These are phyloP conservation scores for Acanthisitta chloris DNA, from an alignment of 2,113 vertebrate genomes.

Conservation along the genomic window DNA sequence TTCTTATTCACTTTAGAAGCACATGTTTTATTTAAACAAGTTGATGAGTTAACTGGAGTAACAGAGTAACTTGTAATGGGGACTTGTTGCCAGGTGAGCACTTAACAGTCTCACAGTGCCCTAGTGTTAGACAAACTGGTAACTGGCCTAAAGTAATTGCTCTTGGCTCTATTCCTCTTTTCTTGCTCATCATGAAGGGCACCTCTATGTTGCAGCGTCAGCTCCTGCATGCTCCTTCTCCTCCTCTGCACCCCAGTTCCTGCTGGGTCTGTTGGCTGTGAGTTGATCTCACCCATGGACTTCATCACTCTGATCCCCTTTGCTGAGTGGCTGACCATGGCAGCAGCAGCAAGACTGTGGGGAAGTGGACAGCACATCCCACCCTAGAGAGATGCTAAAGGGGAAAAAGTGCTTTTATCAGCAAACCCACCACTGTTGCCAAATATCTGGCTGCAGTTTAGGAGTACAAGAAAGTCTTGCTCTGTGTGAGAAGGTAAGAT, in stretches of 20 bases:
- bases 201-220: not conserved
- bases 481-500: not conserved
- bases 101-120: not conserved
- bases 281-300: not conserved
- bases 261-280: not conserved
- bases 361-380: not conserved
- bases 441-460: not conserved
- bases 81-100: not conserved
- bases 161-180: not conserved
- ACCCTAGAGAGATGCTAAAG: not conserved
- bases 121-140: not conserved
- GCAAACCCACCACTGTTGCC: not conserved
- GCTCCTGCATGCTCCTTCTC: not conserved
- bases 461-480: not conserved
- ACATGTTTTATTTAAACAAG: not conserved
- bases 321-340: not conserved
- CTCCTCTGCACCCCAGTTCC: not conserved
- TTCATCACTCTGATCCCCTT: not conserved
- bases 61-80: not conserved
- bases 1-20: not conserved
- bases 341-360: not conserved
- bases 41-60: not conserved
- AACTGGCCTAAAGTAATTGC: not conserved
- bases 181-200: not conserved
- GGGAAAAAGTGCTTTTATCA: not conserved